phyloP scores from a whole-genome alignment of 2,797 vertebrate species.

The Falco berigora region DNA sequence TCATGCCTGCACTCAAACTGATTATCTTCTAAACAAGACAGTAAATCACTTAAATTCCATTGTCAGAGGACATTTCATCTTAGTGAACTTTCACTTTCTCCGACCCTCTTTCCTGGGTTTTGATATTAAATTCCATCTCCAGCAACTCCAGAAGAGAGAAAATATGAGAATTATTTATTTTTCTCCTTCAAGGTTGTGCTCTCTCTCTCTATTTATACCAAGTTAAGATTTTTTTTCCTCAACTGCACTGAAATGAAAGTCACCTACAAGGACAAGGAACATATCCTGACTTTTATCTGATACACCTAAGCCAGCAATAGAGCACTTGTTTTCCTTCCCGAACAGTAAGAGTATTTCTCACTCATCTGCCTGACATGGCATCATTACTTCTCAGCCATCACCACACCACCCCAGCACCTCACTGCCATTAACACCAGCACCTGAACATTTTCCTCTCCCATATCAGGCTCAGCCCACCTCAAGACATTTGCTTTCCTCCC shows the following conservation, averaged over 20 bases:
- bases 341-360: fast-evolving
- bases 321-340: not conserved
- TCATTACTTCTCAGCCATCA: not conserved
- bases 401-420: fast-evolving
- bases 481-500: fast-evolving
- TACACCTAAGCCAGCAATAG: fast-evolving
- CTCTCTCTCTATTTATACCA: not conserved
- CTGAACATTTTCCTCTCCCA: too few relatives aligned
- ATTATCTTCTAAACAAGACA: not conserved
- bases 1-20: not conserved
- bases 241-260: not conserved
- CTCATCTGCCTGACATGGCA: fast-evolving
- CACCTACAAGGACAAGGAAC: not conserved
- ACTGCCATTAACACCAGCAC: not conserved
- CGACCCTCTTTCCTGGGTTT: not conserved
- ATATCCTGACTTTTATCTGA: not conserved
- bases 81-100: not conserved
- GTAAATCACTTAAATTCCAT: not conserved
- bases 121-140: not conserved
- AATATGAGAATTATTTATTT: not conserved
- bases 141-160: not conserved
- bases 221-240: not conserved
- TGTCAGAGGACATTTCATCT: not conserved
- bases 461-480: not conserved
- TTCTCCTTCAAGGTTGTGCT: not conserved